These are phyloP conservation scores for Prionace glauca DNA, from an alignment of 2,797 vertebrate species.

Conservation along the genomic window DNA sequence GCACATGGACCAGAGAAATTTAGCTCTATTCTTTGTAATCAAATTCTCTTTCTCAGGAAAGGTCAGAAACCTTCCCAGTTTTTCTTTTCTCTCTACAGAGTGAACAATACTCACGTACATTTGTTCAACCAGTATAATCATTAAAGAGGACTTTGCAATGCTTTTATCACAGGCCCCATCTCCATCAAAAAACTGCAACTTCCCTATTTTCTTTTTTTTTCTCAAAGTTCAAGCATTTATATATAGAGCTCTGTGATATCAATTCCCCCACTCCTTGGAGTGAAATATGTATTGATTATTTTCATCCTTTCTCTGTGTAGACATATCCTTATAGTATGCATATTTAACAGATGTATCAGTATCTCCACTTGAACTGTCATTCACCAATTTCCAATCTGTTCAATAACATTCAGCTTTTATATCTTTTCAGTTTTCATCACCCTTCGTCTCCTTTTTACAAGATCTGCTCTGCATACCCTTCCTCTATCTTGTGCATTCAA, in stretches of 20 bases:
- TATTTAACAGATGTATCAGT: background rate
- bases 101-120: background rate
- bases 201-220: background rate
- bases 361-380: background rate
- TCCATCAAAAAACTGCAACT: background rate
- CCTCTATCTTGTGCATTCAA: background rate
- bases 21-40: background rate
- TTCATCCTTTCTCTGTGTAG: background rate
- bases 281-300: background rate
- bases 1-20: background rate
- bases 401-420: background rate
- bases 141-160: background rate
- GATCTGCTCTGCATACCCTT: background rate
- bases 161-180: background rate
- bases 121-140: background rate
- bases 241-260: background rate
- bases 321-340: background rate
- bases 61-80: background rate
- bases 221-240: background rate
- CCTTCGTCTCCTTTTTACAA: background rate
- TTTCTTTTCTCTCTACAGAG: background rate
- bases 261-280: background rate
- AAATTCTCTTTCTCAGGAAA: background rate
- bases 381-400: background rate
- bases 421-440: background rate